Evolutionary conservation across 2,797 vertebrate genomes (phyloP).

Genomic region (Crax fasciolata): DNA sequence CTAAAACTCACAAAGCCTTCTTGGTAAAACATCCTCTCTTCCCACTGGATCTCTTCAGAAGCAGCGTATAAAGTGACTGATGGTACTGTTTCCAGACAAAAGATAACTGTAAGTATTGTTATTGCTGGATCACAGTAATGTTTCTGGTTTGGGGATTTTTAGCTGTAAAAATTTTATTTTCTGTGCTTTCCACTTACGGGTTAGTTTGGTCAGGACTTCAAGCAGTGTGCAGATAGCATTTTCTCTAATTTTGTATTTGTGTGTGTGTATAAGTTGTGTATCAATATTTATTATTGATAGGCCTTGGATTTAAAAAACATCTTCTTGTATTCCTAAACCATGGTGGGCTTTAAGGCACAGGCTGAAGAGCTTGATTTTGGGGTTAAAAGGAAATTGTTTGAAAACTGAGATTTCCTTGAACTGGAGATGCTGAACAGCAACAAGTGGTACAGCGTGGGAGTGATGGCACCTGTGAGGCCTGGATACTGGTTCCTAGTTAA

Average conservation of each 20-base stretch:
- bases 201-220: background rate
- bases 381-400: background rate
- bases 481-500: background rate
- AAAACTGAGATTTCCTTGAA: background rate
- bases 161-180: background rate
- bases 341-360: background rate
- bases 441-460: background rate
- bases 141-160: constrained; percentile 1
- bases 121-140: background rate
- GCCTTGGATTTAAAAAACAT: background rate
- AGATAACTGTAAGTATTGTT: constrained; percentile 53
- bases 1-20: constrained; percentile 16
- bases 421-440: background rate
- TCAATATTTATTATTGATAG: background rate
- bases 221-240: accelerated
- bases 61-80: background rate
- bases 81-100: background rate
- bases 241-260: background rate
- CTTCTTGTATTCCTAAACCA: background rate
- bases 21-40: background rate
- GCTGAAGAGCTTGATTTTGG: background rate
- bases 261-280: background rate
- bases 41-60: constrained; percentile 26
- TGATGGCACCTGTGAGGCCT: accelerated
- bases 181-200: background rate